Evolutionary conservation across 2,888 invertebrate species (phyloP).

Genomic region (Petrolisthes cinctipes): DNA sequence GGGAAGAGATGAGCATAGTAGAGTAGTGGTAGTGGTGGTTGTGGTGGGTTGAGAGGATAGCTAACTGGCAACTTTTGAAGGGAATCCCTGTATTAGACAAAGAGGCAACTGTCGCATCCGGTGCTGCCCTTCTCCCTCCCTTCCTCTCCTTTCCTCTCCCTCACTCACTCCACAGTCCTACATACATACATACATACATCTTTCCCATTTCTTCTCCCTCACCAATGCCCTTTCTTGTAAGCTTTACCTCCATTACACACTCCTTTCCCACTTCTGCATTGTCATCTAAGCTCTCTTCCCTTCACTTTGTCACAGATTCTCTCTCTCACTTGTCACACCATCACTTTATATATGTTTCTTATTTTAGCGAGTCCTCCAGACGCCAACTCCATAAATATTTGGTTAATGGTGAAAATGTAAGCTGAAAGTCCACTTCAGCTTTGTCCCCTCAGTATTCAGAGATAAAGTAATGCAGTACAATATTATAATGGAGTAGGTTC

Average conservation of each 20-base stretch:
- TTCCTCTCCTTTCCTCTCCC: background rate
- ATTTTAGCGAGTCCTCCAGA: too few species aligned
- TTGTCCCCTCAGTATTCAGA: too few species aligned
- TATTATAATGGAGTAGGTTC: too few species aligned
- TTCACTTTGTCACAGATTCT: background rate
- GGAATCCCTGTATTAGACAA: slow-evolving; percentile 24
- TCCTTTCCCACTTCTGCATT: background rate
- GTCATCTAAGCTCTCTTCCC: background rate
- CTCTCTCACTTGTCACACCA: background rate
- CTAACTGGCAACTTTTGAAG: slow-evolving; percentile 21
- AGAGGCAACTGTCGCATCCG: slow-evolving; percentile 46
- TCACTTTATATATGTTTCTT: background rate
- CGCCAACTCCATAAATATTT: too few species aligned
- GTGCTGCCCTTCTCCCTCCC: background rate
- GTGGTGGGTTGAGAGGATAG: background rate
- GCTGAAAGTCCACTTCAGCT: too few species aligned
- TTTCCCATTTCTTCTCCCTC: background rate
- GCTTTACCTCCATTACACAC: background rate
- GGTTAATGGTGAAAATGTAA: too few species aligned
- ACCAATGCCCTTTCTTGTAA: too few species aligned
- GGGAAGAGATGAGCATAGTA: background rate
- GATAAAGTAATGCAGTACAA: too few species aligned
- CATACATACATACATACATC: background rate
- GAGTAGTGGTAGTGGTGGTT: background rate
- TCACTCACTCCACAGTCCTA: slow-evolving; percentile 1